Evolutionary conservation across 1,140 invertebrate genomes (phyloP), one percentile per base, ranked within the genome.

Genomic region (Brachionus rubens): DNA sequence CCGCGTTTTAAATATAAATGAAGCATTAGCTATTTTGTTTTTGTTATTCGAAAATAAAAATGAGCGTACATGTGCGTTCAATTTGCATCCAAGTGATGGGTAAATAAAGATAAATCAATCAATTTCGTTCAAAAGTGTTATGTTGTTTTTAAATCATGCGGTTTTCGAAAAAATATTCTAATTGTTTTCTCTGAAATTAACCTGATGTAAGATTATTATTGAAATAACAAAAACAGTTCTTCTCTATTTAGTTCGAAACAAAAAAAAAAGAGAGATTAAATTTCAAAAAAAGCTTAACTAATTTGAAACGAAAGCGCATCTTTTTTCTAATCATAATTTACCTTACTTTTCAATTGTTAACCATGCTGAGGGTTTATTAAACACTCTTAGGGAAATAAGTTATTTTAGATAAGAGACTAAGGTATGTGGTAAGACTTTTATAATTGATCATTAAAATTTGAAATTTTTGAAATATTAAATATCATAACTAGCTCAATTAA

Each of bases 61-160:
- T 5, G 14, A 43, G 33, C 19, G 59, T 65, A 65, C 59, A 65
- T 65, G 59, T 65, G 59, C 59, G 59, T 65, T 65, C 59, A 65
- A 65, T 65, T 65, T 65, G 59, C 59, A 65, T 65, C 59, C 59
- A 65, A 65, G 59, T 65, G 59, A 65, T 65, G 59, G 59, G 59
- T 65, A 65, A 65, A 65, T 36, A 36, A 36, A 65, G 59, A 65
- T 65, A 65, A 65, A 65, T 65, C 59, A 46, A 46, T 46, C 43
- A 65, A 65, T 41, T 24, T 46, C 30, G 40, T 65, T 65, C 41
- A 65, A 21, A 65, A 65, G 59, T 65, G 59, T 65, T 65, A 65
- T 36, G n/a, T 43, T 65, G 33, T 65, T 43, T 65, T 65, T 24
- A 65, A 43, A 65, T 65, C 59, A 65, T 65, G 59, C 59, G 59